Evolutionary conservation across 1,140 invertebrate genomes (phyloP).

Genomic region (Magallana gigas): DNA sequence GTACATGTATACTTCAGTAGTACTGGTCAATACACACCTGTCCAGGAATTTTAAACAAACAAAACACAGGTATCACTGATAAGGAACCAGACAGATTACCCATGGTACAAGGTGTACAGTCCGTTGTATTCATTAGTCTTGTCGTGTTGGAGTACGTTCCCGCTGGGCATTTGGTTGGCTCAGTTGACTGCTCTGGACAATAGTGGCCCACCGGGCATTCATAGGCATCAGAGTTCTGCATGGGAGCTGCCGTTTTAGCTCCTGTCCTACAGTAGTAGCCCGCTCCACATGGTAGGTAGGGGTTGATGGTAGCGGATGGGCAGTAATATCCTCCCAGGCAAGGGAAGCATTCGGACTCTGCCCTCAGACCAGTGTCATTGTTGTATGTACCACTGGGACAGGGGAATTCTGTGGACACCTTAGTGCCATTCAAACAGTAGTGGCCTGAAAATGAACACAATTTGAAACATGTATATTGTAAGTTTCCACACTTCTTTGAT

Average conservation of each 20-base stretch:
- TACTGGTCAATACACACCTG: not conserved
- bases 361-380: constrained; percentile 68
- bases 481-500: not conserved
- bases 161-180: constrained; percentile 72
- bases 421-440: constrained; percentile 73
- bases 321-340: constrained; percentile 76
- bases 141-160: constrained; percentile 75
- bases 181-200: constrained; percentile 74
- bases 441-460: constrained; percentile 64
- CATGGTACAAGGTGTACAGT: constrained; percentile 73
- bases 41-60: not conserved
- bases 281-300: constrained; percentile 68
- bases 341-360: constrained; percentile 64
- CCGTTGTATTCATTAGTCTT: constrained; percentile 69
- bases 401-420: constrained; percentile 64
- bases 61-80: not conserved
- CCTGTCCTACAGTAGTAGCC: constrained; percentile 74
- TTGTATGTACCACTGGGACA: constrained; percentile 74
- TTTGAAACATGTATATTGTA: not conserved
- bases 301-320: constrained; percentile 68
- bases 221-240: constrained; percentile 66
- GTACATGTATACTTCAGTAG: too few relatives aligned
- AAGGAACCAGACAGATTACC: constrained; percentile 55
- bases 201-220: constrained; percentile 75
- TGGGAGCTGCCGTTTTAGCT: constrained; percentile 70